Base-by-base conservation (phyloP, 1,140 invertebrate genomes). In the Probaryconus sp. region DNA sequence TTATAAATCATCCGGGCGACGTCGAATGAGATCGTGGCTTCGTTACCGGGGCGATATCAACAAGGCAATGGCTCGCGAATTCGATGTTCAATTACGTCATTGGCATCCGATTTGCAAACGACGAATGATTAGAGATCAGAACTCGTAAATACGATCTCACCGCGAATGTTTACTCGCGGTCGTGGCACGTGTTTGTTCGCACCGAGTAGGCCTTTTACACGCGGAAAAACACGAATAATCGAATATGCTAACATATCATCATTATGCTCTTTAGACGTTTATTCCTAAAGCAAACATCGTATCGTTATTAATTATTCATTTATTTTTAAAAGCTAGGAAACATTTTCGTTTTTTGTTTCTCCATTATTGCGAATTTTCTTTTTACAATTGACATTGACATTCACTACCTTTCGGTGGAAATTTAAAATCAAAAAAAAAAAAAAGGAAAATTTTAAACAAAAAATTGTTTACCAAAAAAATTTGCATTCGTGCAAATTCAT, bases 1-100 rank as follows among this genome's bases (percentile, higher is more conserved):
- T 40, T 56, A 58, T 74, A 75, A 75, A 75, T 69, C 60, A 75
- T 69, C n/a, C 30, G 26, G 20, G 28, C 33, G 16, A 56, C 40
- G 28, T 35, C 26, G 7, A 68, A 53, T 21, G 60, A 53, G 47
- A 47, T 53, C 37, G 43, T 24, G 26, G 30, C 64, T 18, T 37
- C 42, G 17, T 42, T 55, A 35, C 20, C n/a, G 53, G 28, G 9
- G 53, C 9, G 40, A 26, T 55, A 55, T 61, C 42, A 56, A 67
- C 56, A 73, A 67, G 70, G 70, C 21, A 42, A 35, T 16, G 40
- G 9, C 26, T 63, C 40, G 50, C 56, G 50, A 73, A 73, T 73
- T 67, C 28, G 48, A 35, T 10, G 35, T 20, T 48, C 6, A 5
- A n/a, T 63, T 67, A 10, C 69, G 42, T 51, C 63, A 73, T 10